Percentiles rank a stretch among this genome's conserved stretches.
Evolutionary conservation across 2,113 vertebrate species (phyloP).

Genomic region (Falcunculus frontatus): DNA sequence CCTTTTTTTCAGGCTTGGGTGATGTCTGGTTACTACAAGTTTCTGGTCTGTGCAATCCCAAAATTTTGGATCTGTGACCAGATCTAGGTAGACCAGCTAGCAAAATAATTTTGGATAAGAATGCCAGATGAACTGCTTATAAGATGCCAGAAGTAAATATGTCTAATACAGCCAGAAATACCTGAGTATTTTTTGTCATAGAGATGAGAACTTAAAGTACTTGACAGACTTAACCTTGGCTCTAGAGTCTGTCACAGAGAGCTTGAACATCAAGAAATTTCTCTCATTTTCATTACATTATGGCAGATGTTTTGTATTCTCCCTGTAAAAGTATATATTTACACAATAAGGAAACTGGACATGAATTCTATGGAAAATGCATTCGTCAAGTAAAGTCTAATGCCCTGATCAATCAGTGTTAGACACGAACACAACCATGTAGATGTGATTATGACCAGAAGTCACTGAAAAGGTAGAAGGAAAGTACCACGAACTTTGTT

Average conservation of each 20-base stretch:
- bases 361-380: neutral
- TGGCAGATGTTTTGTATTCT: neutral
- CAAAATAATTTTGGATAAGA: neutral
- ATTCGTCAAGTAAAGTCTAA: neutral
- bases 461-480: neutral
- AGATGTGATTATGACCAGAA: neutral
- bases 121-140: neutral
- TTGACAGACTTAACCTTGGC: neutral
- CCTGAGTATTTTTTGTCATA: neutral
- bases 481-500: neutral
- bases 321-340: neutral
- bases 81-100: neutral
- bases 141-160: neutral
- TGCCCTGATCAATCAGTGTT: accelerated
- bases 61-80: neutral
- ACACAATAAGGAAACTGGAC: neutral
- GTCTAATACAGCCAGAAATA: neutral
- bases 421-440: neutral
- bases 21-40: neutral
- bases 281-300: neutral
- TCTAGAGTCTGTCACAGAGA: neutral
- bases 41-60: neutral
- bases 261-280: neutral
- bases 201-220: neutral
- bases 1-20: neutral